Percentiles rank a stretch among this genome's conserved stretches.
These are phyloP conservation scores for Xenopus borealis DNA, from an alignment of 2,113 vertebrate genomes.

Conservation along the genomic window DNA sequence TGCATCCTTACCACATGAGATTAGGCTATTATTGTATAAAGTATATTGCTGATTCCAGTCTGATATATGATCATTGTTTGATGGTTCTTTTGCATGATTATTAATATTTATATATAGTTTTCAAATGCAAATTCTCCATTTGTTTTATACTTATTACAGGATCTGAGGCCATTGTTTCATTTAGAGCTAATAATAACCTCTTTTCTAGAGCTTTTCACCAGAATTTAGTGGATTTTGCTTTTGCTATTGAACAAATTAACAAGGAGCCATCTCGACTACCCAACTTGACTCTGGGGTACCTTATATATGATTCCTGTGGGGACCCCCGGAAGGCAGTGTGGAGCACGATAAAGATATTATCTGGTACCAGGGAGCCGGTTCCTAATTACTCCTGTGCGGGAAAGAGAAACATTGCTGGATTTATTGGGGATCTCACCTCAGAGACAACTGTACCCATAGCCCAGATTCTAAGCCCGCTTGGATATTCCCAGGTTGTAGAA, in stretches of 20 bases:
- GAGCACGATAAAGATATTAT: background rate
- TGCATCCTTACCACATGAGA: too few relatives aligned
- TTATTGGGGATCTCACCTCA: slow-evolving; percentile 13
- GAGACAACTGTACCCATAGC: slow-evolving; percentile 7
- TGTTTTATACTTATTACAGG: too few relatives aligned
- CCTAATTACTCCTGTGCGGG: slow-evolving; percentile 2
- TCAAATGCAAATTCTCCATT: too few relatives aligned
- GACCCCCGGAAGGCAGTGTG: background rate
- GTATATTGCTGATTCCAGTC: too few relatives aligned
- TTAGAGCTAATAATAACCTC: too few relatives aligned
- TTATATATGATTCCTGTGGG: background rate
- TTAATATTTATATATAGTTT: too few relatives aligned
- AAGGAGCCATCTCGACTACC: background rate
- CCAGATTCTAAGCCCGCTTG: background rate
- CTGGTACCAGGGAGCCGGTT: background rate
- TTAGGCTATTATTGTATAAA: too few relatives aligned
- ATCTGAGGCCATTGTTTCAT: too few relatives aligned
- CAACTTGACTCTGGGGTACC: background rate
- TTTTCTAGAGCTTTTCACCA: too few relatives aligned
- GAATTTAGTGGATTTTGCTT: background rate
- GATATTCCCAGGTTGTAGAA: background rate
- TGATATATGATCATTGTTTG: too few relatives aligned
- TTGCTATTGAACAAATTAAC: background rate
- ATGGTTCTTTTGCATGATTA: too few relatives aligned
- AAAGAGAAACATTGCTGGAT: background rate